Evolutionary conservation across 1,140 invertebrate species (phyloP), one percentile per base, ranked within the genome.

Genomic region (Penaeus japonicus): DNA sequence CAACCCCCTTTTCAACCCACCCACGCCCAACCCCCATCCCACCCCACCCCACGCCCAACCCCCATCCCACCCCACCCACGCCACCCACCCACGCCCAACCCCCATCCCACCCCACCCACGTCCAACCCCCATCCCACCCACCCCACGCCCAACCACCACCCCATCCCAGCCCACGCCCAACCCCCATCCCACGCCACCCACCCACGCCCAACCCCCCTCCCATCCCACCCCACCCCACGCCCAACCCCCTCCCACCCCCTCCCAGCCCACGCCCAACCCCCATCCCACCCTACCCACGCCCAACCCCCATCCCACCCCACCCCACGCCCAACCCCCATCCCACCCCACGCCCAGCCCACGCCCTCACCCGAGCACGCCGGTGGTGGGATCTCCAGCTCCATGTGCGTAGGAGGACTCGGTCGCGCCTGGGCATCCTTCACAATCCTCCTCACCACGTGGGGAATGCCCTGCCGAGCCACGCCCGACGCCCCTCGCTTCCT

Each of bases 341-440:
- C 1, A n/a, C 24, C 65, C 2, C 17, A 4, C 70, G 17, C 17
- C 27, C 32, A 24, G 24, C 65, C 35, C 35, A n/a, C n/a, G n/a
- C 3, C 59, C 80, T 57, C 20, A 82, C 80, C 80, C 53, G 27
- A 59, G n/a, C 80, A 82, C 22, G 80, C 27, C 22, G 27, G 80
- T 24, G 80, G 80, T 1, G 80, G 80, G n/a, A 82, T 39, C 3
- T 82, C 80, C 0, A 82, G 70, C n/a, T 81, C 78, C 78, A 81
- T 30, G 0, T 20, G 32, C 24, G 22, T 20, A 22, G 80, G 32
- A 22, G 80, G 47, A 15, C 22, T 54, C 17, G 32, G 54, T 1
- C 53, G 47, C 3, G 53, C 27, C 3, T 27, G 18, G 15, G 17
- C 1, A 1, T 30, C 32, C 24, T n/a, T 62, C 17, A 32, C n/a